Evolutionary conservation across 2,113 vertebrate species (phyloP), one percentile per base, ranked within the genome.

Genomic region (Variabilichromis moorii): DNA sequence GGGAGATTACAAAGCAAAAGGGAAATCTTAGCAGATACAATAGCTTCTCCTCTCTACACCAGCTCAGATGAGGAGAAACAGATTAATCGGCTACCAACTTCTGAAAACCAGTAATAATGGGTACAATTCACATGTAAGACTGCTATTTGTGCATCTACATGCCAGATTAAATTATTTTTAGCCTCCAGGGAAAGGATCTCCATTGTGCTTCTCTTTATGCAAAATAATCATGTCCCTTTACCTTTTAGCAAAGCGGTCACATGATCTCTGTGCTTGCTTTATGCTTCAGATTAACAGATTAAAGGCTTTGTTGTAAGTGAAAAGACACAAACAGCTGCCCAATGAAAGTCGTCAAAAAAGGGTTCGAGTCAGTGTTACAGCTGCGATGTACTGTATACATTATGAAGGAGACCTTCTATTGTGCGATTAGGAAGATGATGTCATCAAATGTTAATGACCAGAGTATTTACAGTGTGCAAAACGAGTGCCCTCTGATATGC

Each of bases 221-320:
- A 40, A 84, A 90, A 91, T 94, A 94, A 94, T 95, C 92, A 91
- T 86, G 86, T 86, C 83, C 93, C 79, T 94, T 93, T 95, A 93
- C 92, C 89, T 95, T 90, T 91, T 92, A 89, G 78, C 86, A 93
- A 93, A 95, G 92, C 89, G 88, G 87, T 94, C 93, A 93, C 93
- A 83, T 86, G 88, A 88, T 92, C 79, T 73, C 57, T 87, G 85
- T 40, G 80, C 80, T 87, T 82, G 88, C 92, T 93, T 92, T 93
- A 92, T 92, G 90, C 90, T 86, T 92, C 92, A 96, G 95, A 96
- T 96, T 96, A 96, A 95, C 92, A 94, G 95, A 96, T 96, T 96
- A 97, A 93, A 95, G 89, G 94, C 91, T 96, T 95, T 96, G 84
- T 89, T 82, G 80, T 28, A 54, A 81, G 13, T 80, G 89, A 91